Evolutionary conservation across 2,113 vertebrate genomes (phyloP).

Genomic region (Pelecanoides urinatrix): DNA sequence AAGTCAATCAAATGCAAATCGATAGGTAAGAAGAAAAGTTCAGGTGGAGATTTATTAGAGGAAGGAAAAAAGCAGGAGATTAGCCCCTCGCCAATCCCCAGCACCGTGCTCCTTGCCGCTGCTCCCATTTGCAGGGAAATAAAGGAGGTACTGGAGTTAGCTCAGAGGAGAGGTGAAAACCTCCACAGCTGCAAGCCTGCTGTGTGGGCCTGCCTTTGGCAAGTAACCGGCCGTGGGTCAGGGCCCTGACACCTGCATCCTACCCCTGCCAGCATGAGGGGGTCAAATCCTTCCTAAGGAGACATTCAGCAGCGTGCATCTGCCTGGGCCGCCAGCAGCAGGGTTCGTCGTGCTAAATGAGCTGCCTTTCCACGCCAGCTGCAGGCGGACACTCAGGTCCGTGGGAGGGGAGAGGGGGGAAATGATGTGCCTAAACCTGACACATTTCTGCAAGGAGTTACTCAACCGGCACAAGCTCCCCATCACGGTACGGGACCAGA

Average conservation of each 20-base stretch:
- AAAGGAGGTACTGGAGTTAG: neutral
- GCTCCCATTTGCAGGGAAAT: neutral
- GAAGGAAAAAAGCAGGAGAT: neutral
- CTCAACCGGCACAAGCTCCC: neutral
- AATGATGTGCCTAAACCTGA: neutral
- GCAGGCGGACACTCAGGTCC: neutral
- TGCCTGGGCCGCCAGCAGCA: neutral
- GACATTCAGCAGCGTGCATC: neutral
- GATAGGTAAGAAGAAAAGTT: neutral
- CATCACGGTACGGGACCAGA: rapidly evolving
- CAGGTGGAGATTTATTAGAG: neutral
- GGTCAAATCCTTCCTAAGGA: neutral
- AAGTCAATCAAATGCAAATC: neutral
- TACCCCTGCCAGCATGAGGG: rapidly evolving
- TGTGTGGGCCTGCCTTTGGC: neutral
- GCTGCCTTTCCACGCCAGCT: neutral
- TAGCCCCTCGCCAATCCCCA: neutral
- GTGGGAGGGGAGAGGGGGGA: neutral
- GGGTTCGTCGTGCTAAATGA: rapidly evolving
- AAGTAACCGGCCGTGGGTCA: neutral
- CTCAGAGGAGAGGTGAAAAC: neutral
- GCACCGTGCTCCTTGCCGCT: neutral
- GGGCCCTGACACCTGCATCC: neutral
- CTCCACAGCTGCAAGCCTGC: neutral
- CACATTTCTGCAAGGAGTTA: neutral